phyloP scores from a whole-genome alignment of 1,140 invertebrate species.

The Cataglyphis hispanica region DNA sequence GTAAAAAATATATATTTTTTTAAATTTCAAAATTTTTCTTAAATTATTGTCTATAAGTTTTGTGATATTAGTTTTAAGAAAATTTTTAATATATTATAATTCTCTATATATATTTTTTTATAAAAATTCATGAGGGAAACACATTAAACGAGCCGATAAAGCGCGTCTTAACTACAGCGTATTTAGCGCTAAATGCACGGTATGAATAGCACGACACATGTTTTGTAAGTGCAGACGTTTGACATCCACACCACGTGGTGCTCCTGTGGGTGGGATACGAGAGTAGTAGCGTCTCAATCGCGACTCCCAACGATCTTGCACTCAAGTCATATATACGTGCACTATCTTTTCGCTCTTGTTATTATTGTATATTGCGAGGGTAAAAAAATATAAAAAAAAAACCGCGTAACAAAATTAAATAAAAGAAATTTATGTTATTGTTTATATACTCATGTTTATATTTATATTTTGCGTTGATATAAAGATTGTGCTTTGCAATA shows the following conservation, averaged over 20 bases:
- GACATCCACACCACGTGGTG: slow-evolving; percentile 58
- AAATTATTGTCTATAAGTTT: background rate
- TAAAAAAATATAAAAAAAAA: background rate
- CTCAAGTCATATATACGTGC: background rate
- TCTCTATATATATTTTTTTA: background rate
- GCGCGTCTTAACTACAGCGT: background rate
- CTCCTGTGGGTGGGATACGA: slow-evolving; percentile 35
- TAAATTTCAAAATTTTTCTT: background rate
- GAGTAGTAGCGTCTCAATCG: slow-evolving; percentile 37
- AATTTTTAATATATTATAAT: background rate
- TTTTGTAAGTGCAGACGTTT: slow-evolving; percentile 36
- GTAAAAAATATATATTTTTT: background rate
- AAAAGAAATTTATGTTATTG: background rate
- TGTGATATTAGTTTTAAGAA: background rate
- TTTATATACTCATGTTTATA: background rate
- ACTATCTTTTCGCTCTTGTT: background rate
- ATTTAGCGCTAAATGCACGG: slow-evolving; percentile 38
- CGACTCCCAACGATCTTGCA: slow-evolving; percentile 17
- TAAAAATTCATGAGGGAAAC: background rate
- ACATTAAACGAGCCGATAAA: background rate
- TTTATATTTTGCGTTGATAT: no score
- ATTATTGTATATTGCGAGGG: background rate
- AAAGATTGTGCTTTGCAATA: no score
- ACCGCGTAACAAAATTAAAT: no score
- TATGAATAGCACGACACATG: slow-evolving; percentile 53